Conservation (phyloP, 2,113 vertebrate species). For the Dasypus novemcinctus region DNA sequence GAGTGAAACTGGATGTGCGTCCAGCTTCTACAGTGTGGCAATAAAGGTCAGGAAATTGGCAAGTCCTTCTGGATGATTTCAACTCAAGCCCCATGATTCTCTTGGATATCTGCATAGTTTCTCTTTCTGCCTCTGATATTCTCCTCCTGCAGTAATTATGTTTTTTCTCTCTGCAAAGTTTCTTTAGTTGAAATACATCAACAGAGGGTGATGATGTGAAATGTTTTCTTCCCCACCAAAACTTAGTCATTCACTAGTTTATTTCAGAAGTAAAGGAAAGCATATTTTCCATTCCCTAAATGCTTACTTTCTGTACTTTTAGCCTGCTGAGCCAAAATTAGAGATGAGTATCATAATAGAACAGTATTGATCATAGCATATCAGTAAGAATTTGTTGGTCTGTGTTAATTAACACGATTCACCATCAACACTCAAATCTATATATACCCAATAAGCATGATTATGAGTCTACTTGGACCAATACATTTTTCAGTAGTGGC, state of each 20-base stretch:
- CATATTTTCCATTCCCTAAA: conserved; percentile 16
- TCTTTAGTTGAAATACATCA: conserved; percentile 44
- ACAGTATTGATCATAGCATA: conserved; percentile 19
- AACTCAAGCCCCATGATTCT: not conserved
- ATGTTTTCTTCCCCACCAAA: not conserved
- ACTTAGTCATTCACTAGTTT: not conserved
- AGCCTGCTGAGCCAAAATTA: conserved; percentile 40
- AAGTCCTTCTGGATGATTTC: not conserved
- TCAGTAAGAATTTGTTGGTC: not conserved
- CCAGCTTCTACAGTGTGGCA: not conserved
- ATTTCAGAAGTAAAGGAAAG: conserved; percentile 17
- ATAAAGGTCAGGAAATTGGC: not conserved
- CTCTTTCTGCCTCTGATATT: not conserved
- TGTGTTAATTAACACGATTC: conserved; percentile 49
- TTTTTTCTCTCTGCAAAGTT: not conserved
- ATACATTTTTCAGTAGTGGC: not conserved
- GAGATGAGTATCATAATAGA: conserved; percentile 60
- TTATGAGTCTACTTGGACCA: not conserved
- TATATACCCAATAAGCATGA: not conserved
- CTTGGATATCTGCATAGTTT: not conserved
- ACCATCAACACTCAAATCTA: not conserved
- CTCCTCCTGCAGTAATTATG: not conserved
- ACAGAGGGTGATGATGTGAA: not conserved
- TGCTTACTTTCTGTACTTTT: not conserved
- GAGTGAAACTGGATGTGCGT: not conserved